Evolutionary conservation across 2,888 invertebrate species (phyloP).

Genomic region (Hydropsyche betteni): DNA sequence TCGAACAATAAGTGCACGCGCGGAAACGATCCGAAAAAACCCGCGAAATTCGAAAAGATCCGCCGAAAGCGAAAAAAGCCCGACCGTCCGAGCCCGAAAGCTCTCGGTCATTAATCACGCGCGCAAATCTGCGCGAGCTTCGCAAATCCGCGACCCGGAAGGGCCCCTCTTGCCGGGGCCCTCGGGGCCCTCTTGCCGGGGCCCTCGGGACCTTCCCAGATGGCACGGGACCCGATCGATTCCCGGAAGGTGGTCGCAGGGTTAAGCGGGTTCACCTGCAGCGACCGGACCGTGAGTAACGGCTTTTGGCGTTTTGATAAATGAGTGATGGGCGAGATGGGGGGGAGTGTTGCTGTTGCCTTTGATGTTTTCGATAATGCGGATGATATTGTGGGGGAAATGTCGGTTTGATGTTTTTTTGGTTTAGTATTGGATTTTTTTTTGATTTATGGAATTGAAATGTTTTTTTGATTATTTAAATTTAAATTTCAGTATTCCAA

Average conservation of each 20-base stretch:
- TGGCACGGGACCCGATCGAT: background rate
- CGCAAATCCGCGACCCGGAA: slow-evolving; percentile 17
- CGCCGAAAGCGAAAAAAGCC: too few species aligned
- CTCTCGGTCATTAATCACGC: slow-evolving; percentile 20
- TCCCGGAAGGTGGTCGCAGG: too few species aligned
- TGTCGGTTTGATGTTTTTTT: too few species aligned
- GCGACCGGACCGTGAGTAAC: slow-evolving; percentile 44
- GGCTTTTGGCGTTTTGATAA: slow-evolving; percentile 49
- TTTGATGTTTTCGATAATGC: too few species aligned
- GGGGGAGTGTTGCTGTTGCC: too few species aligned
- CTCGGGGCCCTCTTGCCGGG: background rate
- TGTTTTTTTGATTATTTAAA: too few species aligned
- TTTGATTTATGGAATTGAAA: too few species aligned
- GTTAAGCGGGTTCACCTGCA: slow-evolving; percentile 1
- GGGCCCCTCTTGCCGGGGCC: background rate
- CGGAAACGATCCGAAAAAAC: slow-evolving; percentile 19
- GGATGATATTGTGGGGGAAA: too few species aligned
- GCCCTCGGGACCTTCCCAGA: background rate
- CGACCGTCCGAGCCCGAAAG: background rate
- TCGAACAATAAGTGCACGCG: background rate
- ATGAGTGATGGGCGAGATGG: slow-evolving; percentile 43
- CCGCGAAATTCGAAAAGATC: background rate
- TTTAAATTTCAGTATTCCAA: too few species aligned
- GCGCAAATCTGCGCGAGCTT: slow-evolving; percentile 25
- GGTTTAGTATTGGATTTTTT: too few species aligned